phyloP scores from a whole-genome alignment of 2,113 vertebrate genomes.

The Bos javanicus region DNA sequence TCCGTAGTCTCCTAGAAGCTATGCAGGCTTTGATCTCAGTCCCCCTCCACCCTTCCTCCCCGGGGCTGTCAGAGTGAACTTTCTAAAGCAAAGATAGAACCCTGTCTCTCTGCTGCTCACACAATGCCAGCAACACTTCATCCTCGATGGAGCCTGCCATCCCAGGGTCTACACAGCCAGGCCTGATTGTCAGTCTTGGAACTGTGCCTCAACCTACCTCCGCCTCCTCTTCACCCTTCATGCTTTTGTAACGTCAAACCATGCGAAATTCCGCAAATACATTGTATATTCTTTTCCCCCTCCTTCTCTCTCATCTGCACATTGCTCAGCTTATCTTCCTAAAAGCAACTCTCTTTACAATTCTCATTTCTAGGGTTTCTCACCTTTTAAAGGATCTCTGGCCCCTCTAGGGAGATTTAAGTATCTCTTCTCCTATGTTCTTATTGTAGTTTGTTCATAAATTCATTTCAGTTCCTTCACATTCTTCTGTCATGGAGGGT shows the following conservation, averaged over 20 bases:
- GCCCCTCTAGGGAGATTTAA: not conserved
- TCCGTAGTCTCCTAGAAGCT: not conserved
- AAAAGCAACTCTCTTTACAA: not conserved
- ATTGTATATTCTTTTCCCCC: not conserved
- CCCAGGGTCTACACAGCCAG: not conserved
- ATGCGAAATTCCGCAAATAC: fast-evolving
- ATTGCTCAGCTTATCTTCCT: not conserved
- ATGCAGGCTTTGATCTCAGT: not conserved
- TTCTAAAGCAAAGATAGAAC: not conserved
- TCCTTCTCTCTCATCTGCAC: not conserved
- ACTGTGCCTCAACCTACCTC: not conserved
- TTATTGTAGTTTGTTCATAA: not conserved
- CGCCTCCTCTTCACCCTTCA: not conserved
- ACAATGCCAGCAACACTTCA: too few species aligned
- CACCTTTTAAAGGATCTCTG: not conserved
- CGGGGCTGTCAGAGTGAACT: not conserved
- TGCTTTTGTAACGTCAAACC: not conserved
- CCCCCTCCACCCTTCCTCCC: not conserved
- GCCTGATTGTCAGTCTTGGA: not conserved
- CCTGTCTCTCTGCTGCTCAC: not conserved
- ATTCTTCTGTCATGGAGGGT: not conserved
- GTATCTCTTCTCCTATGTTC: not conserved
- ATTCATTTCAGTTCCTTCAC: not conserved
- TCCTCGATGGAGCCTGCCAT: not conserved
- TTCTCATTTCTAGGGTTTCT: not conserved